Base-by-base conservation (phyloP, 2,888 invertebrate genomes). In the Anthophora plumipes region DNA sequence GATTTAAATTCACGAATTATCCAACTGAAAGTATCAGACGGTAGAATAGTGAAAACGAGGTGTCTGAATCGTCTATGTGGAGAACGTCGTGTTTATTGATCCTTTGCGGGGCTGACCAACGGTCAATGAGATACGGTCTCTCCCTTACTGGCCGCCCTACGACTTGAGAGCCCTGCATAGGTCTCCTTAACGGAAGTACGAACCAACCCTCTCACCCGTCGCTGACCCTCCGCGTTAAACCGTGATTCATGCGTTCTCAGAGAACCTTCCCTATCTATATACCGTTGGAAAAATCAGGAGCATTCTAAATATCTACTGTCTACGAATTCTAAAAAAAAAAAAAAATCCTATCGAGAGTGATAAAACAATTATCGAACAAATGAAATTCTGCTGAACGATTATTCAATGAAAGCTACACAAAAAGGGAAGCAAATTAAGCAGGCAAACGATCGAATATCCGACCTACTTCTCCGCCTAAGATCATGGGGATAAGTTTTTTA, bases 41-140 rank as follows among this genome's bases (percentile, higher is more conserved):
- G 11, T 7, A 7, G 60, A 76, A 71, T 20, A 37, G 59, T 72
- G 59, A 70, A 74, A 84, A 74, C 54, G 48, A n/a, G 11, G 57
- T 64, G 69, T 68, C 68, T 74, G 75, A 80, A 84, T 84, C 70
- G 82, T 69, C 70, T 59, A 64, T 52, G 72, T 57, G 64, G 77
- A 80, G 82, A 75, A 72, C 74, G 74, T 59, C 46, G 82, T 84
- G 83, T 86, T 90, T 91, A 91, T 91, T 88, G 91, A 91, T 91
- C 90, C 90, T 88, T 85, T 77, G 82, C 79, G 83, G 84, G 80
- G 85, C 91, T 91, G 92, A 92, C 92, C 92, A 90, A 88, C 92
- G 93, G 92, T 93, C 92, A 93, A 93, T 93, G 92, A 93, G 92
- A 93, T 92, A 93, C 93, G 91, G 92, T 90, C 89, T 91, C 87